phyloP scores from a whole-genome alignment of 2,113 vertebrate genomes.

The Centropristis striata region DNA sequence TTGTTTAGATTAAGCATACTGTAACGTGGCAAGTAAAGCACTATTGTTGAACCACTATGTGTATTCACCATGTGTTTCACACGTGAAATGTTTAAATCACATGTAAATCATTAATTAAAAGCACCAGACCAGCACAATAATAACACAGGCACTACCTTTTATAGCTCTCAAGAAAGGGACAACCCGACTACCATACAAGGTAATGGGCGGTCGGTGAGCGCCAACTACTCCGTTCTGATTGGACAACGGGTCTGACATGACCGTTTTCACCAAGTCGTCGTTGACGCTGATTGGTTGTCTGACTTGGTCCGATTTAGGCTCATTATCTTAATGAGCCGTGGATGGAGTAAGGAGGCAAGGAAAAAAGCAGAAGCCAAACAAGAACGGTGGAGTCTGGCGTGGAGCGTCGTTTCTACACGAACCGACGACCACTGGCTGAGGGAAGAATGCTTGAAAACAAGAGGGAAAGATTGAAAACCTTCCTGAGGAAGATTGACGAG shows the following conservation, averaged over 20 bases:
- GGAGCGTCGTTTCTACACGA: slow-evolving; percentile 66
- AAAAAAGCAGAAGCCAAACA: slow-evolving; percentile 53
- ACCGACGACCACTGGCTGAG: slow-evolving; percentile 67
- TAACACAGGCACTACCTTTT: neutral
- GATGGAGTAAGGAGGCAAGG: slow-evolving; percentile 50
- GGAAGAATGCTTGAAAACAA: slow-evolving; percentile 88
- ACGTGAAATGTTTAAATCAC: slow-evolving; percentile 5
- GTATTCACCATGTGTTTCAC: neutral
- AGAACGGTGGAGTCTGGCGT: slow-evolving; percentile 63
- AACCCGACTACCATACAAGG: slow-evolving; percentile 66
- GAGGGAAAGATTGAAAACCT: slow-evolving; percentile 86
- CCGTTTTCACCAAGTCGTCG: slow-evolving; percentile 44
- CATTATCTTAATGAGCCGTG: slow-evolving; percentile 82
- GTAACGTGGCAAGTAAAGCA: neutral
- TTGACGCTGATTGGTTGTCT: slow-evolving; percentile 74
- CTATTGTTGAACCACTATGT: neutral
- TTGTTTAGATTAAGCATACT: neutral
- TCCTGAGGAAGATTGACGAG: slow-evolving; percentile 87
- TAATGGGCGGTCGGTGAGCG: slow-evolving; percentile 65
- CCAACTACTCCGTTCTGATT: slow-evolving; percentile 70
- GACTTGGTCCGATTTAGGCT: slow-evolving; percentile 85
- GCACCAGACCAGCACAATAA: neutral
- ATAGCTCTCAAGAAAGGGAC: neutral
- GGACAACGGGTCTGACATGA: slow-evolving; percentile 79
- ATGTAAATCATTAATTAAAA: slow-evolving; percentile 34